These are phyloP conservation scores for Tadarida brasiliensis DNA, from an alignment of 2,797 vertebrate species.

Conservation along the genomic window DNA sequence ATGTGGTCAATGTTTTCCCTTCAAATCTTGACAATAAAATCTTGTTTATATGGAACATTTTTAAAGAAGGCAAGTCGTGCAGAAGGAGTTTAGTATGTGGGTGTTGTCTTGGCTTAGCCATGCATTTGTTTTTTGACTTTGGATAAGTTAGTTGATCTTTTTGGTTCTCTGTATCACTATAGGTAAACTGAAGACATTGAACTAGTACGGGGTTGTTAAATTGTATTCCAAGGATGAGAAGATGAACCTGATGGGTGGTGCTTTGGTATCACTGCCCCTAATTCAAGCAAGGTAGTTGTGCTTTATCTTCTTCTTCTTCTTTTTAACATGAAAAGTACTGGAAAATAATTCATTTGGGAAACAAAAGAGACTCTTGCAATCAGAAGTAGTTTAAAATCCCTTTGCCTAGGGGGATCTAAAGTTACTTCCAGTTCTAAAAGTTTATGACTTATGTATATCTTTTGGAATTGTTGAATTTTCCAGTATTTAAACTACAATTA, in stretches of 20 bases:
- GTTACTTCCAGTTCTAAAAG: neutral
- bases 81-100: neutral
- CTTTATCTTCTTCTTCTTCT: neutral
- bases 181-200: neutral
- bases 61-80: neutral
- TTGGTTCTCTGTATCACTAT: neutral
- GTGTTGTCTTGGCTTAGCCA: neutral
- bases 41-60: neutral
- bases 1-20: neutral
- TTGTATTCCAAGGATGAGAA: conserved; percentile 52
- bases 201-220: neutral
- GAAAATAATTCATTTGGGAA: neutral
- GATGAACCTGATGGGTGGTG: neutral
- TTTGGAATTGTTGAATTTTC: conserved; percentile 20
- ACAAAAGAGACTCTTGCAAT: neutral
- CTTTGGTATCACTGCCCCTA: neutral
- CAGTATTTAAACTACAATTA: conserved; percentile 19
- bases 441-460: conserved; percentile 18
- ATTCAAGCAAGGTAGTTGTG: neutral
- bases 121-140: conserved; percentile 52
- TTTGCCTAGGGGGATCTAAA: neutral
- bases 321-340: neutral
- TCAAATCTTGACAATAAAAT: conserved; percentile 2
- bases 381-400: conserved; percentile 48
- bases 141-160: neutral